Base-by-base conservation (phyloP, 92 coral and sea anemone species). In the Bergia puertoricense region DNA sequence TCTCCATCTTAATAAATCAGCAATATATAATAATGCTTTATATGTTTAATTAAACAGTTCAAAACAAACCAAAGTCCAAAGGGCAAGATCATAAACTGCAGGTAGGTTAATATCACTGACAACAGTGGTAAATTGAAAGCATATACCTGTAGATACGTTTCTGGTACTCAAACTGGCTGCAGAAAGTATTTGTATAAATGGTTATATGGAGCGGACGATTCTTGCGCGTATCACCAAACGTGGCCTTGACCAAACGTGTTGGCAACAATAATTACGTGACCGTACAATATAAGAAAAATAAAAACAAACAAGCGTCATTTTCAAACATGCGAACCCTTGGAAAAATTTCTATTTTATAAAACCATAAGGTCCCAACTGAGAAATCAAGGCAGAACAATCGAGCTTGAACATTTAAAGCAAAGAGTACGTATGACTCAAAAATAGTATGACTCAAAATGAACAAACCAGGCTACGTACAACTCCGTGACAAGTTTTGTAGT, bases 41-140 rank as follows among this genome's bases (percentile, higher is more conserved):
- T 36, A 7, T 4, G 42, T 73, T 73, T 38, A 4, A 37, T 37
- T 30, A 73, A 42, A 37, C 20, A 73, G 42, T 2, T 73, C 77
- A 73, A 73, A 42, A 73, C 22, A 38, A 73, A 38, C 43, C 77
- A 73, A 38, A 42, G 77, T 73, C 77, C 77, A 73, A 37, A 73
- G 45, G 6, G 41, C 77, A 73, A 16, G 44, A 73, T 42, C 7
- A 39, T 39, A 16, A 15, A 73, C 41, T 18, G 77, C 8, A 3
- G 56, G 59, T 54, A 54, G 2, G 18, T 54, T 54, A 10, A 10
- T 13, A 54, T 0, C 59, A 10, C 59, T 54, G 30, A 30, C 30
- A 30, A 54, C 18, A 13, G 10, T 3, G 2, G 59, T 54, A 18
- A 11, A 54, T 54, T 54, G 14, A 11, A 54, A 54, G 59, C 30